These are phyloP conservation scores for Tamandua tetradactyla DNA, from an alignment of 2,797 vertebrate genomes.

Conservation along the genomic window DNA sequence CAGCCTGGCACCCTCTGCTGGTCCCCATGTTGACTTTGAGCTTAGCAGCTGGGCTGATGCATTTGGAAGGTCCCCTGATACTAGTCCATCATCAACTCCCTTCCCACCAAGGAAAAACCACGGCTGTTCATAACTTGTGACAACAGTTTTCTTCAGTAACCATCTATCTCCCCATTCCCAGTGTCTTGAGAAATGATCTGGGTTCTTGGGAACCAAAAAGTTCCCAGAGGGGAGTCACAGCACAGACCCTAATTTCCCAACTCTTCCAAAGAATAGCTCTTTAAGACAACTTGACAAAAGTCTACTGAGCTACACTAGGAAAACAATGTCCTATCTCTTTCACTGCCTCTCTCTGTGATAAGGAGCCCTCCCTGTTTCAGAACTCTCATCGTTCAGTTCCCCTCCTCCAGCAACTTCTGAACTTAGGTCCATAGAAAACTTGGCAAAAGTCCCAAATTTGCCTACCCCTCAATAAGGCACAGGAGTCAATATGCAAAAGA, in stretches of 20 bases:
- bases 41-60: neutral
- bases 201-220: neutral
- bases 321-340: neutral
- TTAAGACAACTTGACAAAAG: slow-evolving; percentile 41
- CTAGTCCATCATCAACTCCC: neutral
- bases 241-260: neutral
- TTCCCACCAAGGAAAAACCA: neutral
- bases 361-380: neutral
- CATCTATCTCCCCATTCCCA: neutral
- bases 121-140: neutral
- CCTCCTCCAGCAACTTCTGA: neutral
- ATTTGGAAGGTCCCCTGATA: neutral
- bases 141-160: neutral
- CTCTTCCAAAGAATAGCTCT: slow-evolving; percentile 26
- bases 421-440: neutral
- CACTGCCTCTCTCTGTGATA: neutral
- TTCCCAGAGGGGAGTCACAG: neutral
- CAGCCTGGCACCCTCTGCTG: neutral
- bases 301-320: neutral
- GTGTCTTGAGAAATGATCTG: neutral
- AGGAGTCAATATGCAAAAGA: neutral
- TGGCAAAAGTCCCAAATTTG: neutral
- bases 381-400: neutral
- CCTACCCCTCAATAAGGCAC: neutral
- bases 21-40: neutral